These are phyloP conservation scores for Drosophila azteca DNA, from an alignment of 1,140 invertebrate species.

Conservation along the genomic window DNA sequence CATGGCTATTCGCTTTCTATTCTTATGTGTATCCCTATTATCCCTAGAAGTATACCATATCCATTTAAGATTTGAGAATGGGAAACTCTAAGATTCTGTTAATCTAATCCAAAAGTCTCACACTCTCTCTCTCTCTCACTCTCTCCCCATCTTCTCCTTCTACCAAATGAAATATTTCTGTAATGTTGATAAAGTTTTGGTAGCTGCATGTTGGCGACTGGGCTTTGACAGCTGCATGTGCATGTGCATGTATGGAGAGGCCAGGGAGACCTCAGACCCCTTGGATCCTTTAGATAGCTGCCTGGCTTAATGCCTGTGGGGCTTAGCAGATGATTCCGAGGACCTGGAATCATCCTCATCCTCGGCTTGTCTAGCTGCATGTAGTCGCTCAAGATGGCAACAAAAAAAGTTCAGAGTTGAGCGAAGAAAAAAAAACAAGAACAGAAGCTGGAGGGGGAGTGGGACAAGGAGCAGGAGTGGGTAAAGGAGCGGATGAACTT, in stretches of 20 bases:
- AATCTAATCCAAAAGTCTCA: no score
- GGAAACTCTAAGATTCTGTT: no score
- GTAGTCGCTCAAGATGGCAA: constrained; percentile 46
- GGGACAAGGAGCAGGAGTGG: no score
- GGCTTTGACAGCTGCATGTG: constrained; percentile 71
- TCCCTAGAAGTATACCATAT: no score
- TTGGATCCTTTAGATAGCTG: neutral
- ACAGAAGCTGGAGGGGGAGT: no score
- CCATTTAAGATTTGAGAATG: no score
- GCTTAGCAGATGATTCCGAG: constrained; percentile 40
- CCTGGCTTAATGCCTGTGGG: constrained; percentile 5
- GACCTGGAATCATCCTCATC: constrained; percentile 28
- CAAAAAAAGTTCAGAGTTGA: constrained; percentile 38
- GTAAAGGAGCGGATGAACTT: constrained; percentile 16
- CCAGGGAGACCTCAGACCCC: neutral
- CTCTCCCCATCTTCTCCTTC: no score
- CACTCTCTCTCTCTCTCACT: no score
- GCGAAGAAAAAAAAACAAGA: no score
- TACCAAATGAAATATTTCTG: constrained; percentile 1
- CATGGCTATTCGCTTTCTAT: no score
- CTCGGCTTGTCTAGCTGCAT: constrained; percentile 26
- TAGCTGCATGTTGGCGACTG: constrained; percentile 53
- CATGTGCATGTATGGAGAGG: constrained; percentile 20
- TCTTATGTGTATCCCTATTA: no score
- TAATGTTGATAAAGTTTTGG: constrained; percentile 25